Evolutionary conservation across 2,888 invertebrate genomes (phyloP).

Genomic region (Drosophila mayaguana): DNA sequence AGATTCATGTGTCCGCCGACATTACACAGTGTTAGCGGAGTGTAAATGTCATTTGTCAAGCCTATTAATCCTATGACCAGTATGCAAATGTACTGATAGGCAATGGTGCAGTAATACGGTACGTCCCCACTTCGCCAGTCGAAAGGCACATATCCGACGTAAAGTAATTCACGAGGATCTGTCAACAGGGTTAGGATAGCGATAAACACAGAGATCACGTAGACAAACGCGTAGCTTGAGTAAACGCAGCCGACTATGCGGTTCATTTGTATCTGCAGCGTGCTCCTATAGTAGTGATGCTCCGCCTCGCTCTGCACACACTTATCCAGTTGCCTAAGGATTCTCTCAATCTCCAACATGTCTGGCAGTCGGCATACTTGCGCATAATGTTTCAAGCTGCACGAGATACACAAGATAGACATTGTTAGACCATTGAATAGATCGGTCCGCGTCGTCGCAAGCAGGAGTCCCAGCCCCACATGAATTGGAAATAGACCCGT

Average conservation of each 20-base stretch:
- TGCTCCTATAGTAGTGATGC: slow-evolving; percentile 39
- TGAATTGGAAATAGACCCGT: slow-evolving; percentile 65
- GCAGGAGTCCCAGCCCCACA: slow-evolving; percentile 52
- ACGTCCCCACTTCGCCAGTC: slow-evolving; percentile 29
- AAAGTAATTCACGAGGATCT: slow-evolving; percentile 38
- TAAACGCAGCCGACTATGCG: slow-evolving; percentile 53
- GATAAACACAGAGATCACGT: slow-evolving; percentile 23
- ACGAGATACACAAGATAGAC: slow-evolving; percentile 33
- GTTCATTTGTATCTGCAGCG: slow-evolving; percentile 21
- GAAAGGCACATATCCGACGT: slow-evolving; percentile 64
- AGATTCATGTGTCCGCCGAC: slow-evolving; percentile 60
- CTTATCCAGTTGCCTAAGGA: slow-evolving; percentile 45
- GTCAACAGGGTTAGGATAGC: slow-evolving; percentile 12
- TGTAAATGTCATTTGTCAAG: slow-evolving; percentile 50
- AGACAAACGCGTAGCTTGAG: slow-evolving; percentile 31
- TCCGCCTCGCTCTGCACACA: slow-evolving; percentile 43
- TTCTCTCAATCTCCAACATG: slow-evolving; percentile 43
- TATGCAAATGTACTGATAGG: slow-evolving; percentile 44
- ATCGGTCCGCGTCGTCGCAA: slow-evolving; percentile 30
- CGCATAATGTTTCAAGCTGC: slow-evolving; percentile 57
- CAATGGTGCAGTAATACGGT: slow-evolving; percentile 18
- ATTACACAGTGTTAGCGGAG: slow-evolving; percentile 57
- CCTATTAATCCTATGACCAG: slow-evolving; percentile 29
- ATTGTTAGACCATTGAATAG: slow-evolving; percentile 57
- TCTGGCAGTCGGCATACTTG: slow-evolving; percentile 44